Evolutionary conservation across 2,888 invertebrate species (phyloP).

Genomic region (Mellilla xanthometata): DNA sequence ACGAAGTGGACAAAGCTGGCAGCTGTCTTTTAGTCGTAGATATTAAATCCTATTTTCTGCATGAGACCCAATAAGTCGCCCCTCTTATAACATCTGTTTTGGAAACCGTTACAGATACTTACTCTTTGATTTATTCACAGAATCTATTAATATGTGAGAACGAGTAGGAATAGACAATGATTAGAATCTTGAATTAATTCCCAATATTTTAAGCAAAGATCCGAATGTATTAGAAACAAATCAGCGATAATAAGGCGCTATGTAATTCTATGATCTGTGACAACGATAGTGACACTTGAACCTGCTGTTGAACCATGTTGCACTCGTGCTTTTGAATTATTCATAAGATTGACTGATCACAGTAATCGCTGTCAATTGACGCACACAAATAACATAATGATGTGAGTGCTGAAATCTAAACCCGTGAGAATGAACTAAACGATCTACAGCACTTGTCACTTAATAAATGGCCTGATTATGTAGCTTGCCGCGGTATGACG

Average conservation of each 20-base stretch:
- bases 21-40: constrained; percentile 27
- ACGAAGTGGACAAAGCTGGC: constrained; percentile 35
- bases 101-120: too few relatives aligned
- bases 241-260: too few relatives aligned
- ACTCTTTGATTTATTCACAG: too few relatives aligned
- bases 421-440: constrained; percentile 22
- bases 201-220: too few relatives aligned
- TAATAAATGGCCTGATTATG: constrained; percentile 1
- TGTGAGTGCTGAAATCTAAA: constrained; percentile 10
- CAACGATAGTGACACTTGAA: background rate
- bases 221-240: too few relatives aligned
- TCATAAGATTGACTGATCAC: constrained; percentile 7
- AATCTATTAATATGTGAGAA: too few relatives aligned
- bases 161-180: too few relatives aligned
- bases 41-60: constrained; percentile 7
- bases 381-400: constrained; percentile 8
- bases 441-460: constrained; percentile 2
- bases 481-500: constrained; percentile 14
- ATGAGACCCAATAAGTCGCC: constrained; percentile 1
- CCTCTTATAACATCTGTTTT: background rate
- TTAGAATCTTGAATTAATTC: too few relatives aligned
- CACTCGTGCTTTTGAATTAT: constrained; percentile 7
- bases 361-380: constrained; percentile 11
- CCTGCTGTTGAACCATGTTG: background rate
- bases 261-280: too few relatives aligned